phyloP scores from a whole-genome alignment of 2,888 invertebrate genomes.

The Dromius quadrimaculatus region DNA sequence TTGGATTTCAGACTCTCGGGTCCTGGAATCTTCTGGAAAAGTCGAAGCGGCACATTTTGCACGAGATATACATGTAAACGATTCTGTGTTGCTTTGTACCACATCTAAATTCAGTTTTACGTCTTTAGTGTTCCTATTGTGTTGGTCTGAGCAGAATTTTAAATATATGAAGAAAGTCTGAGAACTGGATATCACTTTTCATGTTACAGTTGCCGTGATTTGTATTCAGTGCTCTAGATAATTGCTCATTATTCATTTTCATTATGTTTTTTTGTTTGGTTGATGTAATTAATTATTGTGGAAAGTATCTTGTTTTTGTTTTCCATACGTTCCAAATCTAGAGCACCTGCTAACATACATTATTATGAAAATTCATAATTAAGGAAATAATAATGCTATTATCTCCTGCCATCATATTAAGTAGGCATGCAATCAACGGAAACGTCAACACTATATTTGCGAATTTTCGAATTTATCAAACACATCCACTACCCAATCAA shows the following conservation, averaged over 20 bases:
- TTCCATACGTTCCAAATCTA: too few relatives aligned
- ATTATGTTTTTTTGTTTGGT: too few relatives aligned
- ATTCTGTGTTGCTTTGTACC: constrained; percentile 16
- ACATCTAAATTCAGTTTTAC: constrained; percentile 39
- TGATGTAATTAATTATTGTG: too few relatives aligned
- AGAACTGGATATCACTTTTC: constrained; percentile 16
- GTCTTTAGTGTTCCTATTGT: constrained; percentile 33
- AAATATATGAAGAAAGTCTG: constrained; percentile 24
- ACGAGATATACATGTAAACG: constrained; percentile 13
- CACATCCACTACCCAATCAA: too few relatives aligned
- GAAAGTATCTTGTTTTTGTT: too few relatives aligned
- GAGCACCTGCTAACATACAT: too few relatives aligned
- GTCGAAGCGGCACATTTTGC: background rate
- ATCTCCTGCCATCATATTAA: too few relatives aligned
- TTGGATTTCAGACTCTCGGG: constrained; percentile 13
- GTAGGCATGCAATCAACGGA: too few relatives aligned
- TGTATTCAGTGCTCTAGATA: constrained; percentile 16
- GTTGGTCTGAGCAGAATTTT: constrained; percentile 35
- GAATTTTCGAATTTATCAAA: too few relatives aligned
- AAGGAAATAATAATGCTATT: too few relatives aligned
- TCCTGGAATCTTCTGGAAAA: background rate
- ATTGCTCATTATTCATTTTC: constrained; percentile 17
- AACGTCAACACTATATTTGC: too few relatives aligned
- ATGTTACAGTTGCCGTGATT: constrained; percentile 7
- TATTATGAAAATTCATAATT: too few relatives aligned